Conservation (phyloP, 2,797 vertebrate species). For the Epinephelus coioides region DNA sequence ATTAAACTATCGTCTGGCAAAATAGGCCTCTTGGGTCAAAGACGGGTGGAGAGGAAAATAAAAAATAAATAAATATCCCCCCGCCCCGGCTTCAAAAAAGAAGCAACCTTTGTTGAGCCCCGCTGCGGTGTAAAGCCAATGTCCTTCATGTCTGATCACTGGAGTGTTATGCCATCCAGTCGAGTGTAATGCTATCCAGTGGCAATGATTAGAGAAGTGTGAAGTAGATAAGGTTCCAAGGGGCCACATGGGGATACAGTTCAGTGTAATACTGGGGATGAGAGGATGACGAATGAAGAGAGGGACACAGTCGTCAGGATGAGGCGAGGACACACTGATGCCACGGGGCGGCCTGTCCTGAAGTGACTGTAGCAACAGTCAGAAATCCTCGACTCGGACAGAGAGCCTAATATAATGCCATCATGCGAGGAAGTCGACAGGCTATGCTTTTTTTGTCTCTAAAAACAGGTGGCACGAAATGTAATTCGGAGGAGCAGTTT, state of each 20-base stretch:
- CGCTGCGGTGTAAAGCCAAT: constrained; percentile 20
- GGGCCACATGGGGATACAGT: constrained; percentile 64
- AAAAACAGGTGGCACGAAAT: constrained; percentile 7
- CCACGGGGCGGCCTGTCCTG: constrained; percentile 52
- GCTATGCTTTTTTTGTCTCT: not conserved
- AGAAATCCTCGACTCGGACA: constrained; percentile 1
- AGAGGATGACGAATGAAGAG: constrained; percentile 67
- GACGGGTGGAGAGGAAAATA: not conserved
- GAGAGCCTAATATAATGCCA: constrained; percentile 5
- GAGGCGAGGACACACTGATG: constrained; percentile 53
- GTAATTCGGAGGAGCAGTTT: not conserved
- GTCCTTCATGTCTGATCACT: constrained; percentile 60
- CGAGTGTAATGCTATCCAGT: constrained; percentile 68
- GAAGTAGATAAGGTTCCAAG: constrained; percentile 72
- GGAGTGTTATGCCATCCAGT: constrained; percentile 59
- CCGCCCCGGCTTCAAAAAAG: not conserved
- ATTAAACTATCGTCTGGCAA: constrained; percentile 18
- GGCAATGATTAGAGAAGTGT: constrained; percentile 75
- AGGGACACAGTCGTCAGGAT: constrained; percentile 59
- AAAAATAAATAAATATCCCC: constrained; percentile 1
- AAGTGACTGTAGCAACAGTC: constrained; percentile 43
- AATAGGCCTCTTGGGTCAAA: not conserved
- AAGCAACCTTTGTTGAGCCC: not conserved
- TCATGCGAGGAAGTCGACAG: not conserved
- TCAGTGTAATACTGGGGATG: constrained; percentile 57